Percentiles rank a stretch among this genome's conserved stretches.
Conservation (phyloP, 1,140 invertebrate species). For the Drosophila pachea region DNA sequence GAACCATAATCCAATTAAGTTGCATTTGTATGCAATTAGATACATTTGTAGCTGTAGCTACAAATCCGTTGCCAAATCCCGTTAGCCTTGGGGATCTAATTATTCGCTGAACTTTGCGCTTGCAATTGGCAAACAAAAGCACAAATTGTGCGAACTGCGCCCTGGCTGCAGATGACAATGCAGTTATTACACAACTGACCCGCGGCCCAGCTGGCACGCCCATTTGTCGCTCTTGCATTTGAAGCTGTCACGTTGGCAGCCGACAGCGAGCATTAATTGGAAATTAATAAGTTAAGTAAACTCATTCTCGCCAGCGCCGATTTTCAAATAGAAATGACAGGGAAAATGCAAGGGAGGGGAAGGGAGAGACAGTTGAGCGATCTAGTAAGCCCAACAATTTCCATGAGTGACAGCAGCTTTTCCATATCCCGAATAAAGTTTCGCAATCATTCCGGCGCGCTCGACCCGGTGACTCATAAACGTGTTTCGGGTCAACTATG, state of each 20-base stretch:
- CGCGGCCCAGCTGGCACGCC: neutral
- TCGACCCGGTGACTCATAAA: constrained; percentile 14
- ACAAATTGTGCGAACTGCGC: constrained; percentile 4
- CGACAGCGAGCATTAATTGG: constrained; percentile 50
- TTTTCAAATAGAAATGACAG: neutral
- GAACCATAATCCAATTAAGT: neutral
- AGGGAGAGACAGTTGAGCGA: constrained; percentile 1
- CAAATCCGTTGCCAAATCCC: neutral
- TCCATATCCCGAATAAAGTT: neutral
- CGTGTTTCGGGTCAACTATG: constrained; percentile 1
- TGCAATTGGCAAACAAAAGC: constrained; percentile 34
- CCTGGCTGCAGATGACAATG: neutral
- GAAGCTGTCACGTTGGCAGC: constrained; percentile 27
- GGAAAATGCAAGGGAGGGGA: neutral
- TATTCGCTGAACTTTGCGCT: constrained; percentile 22
- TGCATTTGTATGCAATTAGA: neutral
- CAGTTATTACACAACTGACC: neutral
- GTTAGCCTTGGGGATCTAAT: constrained; percentile 1
- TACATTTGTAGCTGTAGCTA: constrained; percentile 4
- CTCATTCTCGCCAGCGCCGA: constrained; percentile 25
- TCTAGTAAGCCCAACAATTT: neutral
- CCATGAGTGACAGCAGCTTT: neutral
- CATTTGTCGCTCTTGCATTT: neutral
- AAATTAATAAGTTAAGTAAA: constrained; percentile 70
- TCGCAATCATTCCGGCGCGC: neutral